Evolutionary conservation across 2,113 vertebrate species (phyloP).

Genomic region (Amblyopsis rosae): DNA sequence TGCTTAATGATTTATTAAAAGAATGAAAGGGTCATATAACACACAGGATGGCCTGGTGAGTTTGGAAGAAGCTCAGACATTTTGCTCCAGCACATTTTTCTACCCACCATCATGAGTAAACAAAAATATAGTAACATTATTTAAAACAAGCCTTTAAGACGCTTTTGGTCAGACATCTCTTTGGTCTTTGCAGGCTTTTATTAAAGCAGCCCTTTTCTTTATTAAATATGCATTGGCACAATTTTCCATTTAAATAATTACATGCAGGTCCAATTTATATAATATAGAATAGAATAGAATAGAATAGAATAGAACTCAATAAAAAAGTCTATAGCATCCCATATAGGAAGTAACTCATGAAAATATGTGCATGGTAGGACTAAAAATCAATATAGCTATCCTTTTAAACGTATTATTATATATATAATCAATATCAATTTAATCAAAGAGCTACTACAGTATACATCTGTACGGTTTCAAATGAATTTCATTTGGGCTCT

Average conservation of each 20-base stretch:
- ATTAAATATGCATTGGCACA: constrained; percentile 53
- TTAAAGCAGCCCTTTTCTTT: constrained; percentile 47
- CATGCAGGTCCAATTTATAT: constrained; percentile 8
- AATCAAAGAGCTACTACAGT: constrained; percentile 9
- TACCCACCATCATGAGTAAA: neutral
- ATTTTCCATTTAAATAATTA: constrained; percentile 25
- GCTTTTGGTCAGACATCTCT: constrained; percentile 44
- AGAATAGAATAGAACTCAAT: no score
- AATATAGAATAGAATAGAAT: no score
- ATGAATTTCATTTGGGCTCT: constrained; percentile 18
- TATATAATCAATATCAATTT: constrained; percentile 36
- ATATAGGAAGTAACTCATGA: constrained; percentile 4
- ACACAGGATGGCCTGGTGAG: neutral
- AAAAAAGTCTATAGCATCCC: no score
- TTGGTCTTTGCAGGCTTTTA: constrained; percentile 48
- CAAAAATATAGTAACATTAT: neutral
- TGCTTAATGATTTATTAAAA: no score
- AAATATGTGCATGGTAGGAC: constrained; percentile 9
- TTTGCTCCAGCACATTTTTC: neutral
- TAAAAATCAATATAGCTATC: constrained; percentile 39
- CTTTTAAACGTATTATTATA: constrained; percentile 27
- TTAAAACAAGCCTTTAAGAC: constrained; percentile 18
- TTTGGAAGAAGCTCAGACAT: neutral
- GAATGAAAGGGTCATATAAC: no score
- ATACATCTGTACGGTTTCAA: constrained; percentile 7